Percentiles rank a stretch among this genome's conserved stretches.
These are phyloP conservation scores for Palaemon carinicauda DNA, from an alignment of 1,140 invertebrate species.

Conservation along the genomic window DNA sequence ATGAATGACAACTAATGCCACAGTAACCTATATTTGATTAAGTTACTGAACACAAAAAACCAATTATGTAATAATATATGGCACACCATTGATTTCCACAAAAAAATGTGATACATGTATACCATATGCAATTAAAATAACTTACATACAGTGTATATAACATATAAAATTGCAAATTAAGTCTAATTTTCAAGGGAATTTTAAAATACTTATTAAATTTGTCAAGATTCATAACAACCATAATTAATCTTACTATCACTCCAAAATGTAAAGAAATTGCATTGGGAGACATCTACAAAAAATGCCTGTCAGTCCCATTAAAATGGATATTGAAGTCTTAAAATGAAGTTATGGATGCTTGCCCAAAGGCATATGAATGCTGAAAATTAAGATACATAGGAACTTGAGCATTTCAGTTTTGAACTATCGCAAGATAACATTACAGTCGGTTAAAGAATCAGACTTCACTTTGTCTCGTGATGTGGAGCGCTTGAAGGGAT, in stretches of 20 bases:
- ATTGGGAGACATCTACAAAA: no score
- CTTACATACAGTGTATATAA: background rate
- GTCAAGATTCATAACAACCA: no score
- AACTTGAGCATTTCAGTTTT: constrained; percentile 70
- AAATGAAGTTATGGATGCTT: constrained; percentile 38
- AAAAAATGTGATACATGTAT: background rate
- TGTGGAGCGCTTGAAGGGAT: constrained; percentile 72
- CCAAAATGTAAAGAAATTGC: no score
- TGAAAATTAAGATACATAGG: background rate
- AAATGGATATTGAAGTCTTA: constrained; percentile 3
- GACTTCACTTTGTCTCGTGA: constrained; percentile 68
- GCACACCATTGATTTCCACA: background rate
- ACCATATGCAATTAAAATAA: background rate
- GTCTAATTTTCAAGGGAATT: background rate
- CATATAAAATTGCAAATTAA: background rate
- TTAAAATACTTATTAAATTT: no score
- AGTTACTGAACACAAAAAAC: background rate
- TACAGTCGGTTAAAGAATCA: constrained; percentile 65
- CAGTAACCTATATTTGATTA: no score
- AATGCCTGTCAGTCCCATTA: no score
- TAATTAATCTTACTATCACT: no score
- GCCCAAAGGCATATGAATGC: background rate
- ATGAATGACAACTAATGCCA: no score
- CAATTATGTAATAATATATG: background rate
- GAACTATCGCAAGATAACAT: constrained; percentile 74